Conservation (phyloP, 2,113 vertebrate species). For the Cryptomyrus ogoouensis region DNA sequence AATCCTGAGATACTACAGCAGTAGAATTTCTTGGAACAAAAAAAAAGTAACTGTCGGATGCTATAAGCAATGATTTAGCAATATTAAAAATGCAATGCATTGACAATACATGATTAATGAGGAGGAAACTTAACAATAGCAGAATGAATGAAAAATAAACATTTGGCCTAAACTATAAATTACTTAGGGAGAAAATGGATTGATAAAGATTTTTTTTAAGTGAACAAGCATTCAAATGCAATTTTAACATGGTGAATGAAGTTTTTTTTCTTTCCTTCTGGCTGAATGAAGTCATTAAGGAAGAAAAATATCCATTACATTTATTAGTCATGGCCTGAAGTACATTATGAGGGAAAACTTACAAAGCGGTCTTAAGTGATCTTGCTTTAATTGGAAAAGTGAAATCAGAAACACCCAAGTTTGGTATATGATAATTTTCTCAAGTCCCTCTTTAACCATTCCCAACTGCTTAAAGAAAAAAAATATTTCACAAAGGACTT, state of each 20-base stretch:
- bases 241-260: background rate
- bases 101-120: background rate
- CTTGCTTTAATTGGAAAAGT: background rate
- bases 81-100: background rate
- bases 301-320: background rate
- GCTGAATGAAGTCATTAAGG: background rate
- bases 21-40: background rate
- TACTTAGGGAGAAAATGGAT: background rate
- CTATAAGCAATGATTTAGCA: background rate
- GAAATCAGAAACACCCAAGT: background rate
- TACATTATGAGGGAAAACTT: background rate
- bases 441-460: background rate
- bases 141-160: constrained; percentile 6
- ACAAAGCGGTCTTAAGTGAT: background rate
- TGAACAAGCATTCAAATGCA: background rate
- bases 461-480: background rate
- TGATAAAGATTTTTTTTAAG: background rate
- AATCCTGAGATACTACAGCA: background rate
- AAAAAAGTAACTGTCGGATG: background rate
- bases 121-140: background rate
- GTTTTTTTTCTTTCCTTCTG: background rate
- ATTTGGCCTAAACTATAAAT: background rate
- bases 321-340: background rate
- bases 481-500: background rate
- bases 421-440: background rate